Evolutionary conservation across 2,888 invertebrate species (phyloP).

Genomic region (Parapristionchus giblindavisi): DNA sequence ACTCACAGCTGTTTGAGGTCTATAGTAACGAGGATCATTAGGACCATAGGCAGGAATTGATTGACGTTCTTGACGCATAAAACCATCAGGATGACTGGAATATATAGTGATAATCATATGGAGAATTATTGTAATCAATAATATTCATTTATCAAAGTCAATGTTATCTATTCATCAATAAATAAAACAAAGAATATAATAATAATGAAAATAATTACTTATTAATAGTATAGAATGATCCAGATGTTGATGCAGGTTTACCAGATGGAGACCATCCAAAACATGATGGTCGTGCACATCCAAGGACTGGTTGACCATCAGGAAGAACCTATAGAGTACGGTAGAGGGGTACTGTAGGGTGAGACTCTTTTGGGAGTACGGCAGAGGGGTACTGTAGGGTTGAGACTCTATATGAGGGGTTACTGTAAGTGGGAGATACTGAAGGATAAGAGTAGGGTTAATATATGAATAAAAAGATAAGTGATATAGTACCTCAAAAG

Average conservation of each 20-base stretch:
- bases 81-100: constrained; percentile 51
- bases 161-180: neutral
- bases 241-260: constrained; percentile 46
- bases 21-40: constrained; percentile 45
- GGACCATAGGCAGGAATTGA: constrained; percentile 46
- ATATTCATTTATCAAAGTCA: neutral
- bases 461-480: too few species aligned
- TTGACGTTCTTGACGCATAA: constrained; percentile 46
- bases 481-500: too few species aligned
- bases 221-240: constrained; percentile 58
- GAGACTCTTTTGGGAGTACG: too few species aligned
- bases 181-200: neutral
- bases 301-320: constrained; percentile 55
- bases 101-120: neutral
- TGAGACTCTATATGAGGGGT: too few species aligned
- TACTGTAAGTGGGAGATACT: too few species aligned
- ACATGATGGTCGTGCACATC: constrained; percentile 65
- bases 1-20: constrained; percentile 49
- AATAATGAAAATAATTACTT: constrained; percentile 38
- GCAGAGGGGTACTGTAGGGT: too few species aligned
- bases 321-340: constrained; percentile 54
- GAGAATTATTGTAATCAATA: neutral
- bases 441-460: too few species aligned
- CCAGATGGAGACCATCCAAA: constrained; percentile 63
- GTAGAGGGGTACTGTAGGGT: too few species aligned